Conservation (phyloP, 1,140 invertebrate species). For the Hylaeus anthracinus region DNA sequence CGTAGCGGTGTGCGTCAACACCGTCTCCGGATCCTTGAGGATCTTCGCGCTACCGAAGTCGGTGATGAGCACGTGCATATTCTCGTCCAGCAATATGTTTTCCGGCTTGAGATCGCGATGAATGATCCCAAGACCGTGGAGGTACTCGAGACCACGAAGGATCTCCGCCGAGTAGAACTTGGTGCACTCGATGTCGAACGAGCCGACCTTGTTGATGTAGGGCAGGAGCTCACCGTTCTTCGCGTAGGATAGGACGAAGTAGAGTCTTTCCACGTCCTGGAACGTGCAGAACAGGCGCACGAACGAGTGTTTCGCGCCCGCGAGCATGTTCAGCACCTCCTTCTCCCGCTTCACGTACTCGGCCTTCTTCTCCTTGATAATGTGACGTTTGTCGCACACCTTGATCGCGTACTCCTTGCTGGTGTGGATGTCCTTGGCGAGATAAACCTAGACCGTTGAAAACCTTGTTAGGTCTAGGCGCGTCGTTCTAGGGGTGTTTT, state of each 20-base stretch:
- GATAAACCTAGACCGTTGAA: conserved; percentile 87
- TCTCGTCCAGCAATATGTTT: conserved; percentile 94
- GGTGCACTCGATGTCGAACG: conserved; percentile 94
- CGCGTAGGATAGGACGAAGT: conserved; percentile 98
- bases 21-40: conserved; percentile 79
- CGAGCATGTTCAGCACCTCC: conserved; percentile 91
- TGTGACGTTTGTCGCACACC: conserved; percentile 96
- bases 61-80: conserved; percentile 98
- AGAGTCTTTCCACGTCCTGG: conserved; percentile 95
- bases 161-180: conserved; percentile 97
- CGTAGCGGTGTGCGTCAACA: conserved; percentile 17
- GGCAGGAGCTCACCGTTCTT: conserved; percentile 96
- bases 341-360: conserved; percentile 97
- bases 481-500: too few species aligned
- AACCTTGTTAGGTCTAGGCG: too few species aligned
- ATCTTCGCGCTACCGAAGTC: conserved; percentile 99
- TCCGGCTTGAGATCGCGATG: conserved; percentile 96
- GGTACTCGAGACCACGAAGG: conserved; percentile 93
- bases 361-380: conserved; percentile 95
- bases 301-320: conserved; percentile 88
- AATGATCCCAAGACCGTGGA: conserved; percentile 94
- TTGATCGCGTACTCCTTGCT: conserved; percentile 97
- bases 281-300: conserved; percentile 98
- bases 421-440: conserved; percentile 95
- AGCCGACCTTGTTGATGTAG: conserved; percentile 94